phyloP scores from a whole-genome alignment of 2,888 invertebrate species.

The Anthrax anthrax region DNA sequence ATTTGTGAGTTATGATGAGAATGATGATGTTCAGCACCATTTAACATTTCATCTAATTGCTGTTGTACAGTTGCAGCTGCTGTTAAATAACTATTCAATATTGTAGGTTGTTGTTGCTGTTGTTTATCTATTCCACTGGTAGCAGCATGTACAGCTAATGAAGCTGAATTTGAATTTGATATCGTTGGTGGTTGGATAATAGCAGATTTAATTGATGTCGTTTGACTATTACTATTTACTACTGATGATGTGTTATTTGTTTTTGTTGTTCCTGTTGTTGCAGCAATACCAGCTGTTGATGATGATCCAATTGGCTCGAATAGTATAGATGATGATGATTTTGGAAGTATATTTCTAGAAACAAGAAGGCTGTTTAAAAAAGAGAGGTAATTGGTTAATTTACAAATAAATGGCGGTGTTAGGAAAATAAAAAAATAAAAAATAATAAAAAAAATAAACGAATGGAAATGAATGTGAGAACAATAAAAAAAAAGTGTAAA shows the following conservation, averaged over 20 bases:
- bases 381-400: slow-evolving; percentile 1
- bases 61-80: slow-evolving; percentile 15
- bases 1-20: neutral
- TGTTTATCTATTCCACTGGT: neutral
- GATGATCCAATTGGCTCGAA: slow-evolving; percentile 13
- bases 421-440: slow-evolving; percentile 14
- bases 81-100: slow-evolving; percentile 17
- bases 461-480: slow-evolving; percentile 3
- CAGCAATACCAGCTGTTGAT: slow-evolving; percentile 3
- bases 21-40: slow-evolving; percentile 15
- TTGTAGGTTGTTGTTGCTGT: slow-evolving; percentile 9
- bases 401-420: slow-evolving; percentile 17
- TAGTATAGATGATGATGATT: slow-evolving; percentile 17
- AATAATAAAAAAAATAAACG: slow-evolving; percentile 3
- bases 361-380: slow-evolving; percentile 22
- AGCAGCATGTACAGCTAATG: neutral
- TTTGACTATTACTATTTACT: neutral
- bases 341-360: slow-evolving; percentile 33
- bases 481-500: neutral
- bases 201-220: neutral
- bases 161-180: neutral
- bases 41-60: slow-evolving; percentile 16
- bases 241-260: slow-evolving; percentile 14
- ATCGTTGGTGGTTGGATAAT: neutral
- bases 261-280: neutral